Base-by-base conservation (phyloP, 2,797 vertebrate species). In the Acomys russatus region DNA sequence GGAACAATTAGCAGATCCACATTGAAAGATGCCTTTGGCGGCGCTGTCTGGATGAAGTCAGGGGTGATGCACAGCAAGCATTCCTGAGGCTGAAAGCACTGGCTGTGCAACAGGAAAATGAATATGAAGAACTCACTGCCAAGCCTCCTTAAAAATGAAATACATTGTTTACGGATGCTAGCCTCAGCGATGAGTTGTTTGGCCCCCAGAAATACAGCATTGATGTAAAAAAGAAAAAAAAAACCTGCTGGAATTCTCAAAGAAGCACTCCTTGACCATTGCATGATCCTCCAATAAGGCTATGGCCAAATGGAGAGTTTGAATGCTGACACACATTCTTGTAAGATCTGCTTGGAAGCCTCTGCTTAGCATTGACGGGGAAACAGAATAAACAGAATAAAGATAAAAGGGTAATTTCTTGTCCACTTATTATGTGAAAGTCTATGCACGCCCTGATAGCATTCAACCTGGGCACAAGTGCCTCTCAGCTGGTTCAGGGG, bases 341-440 rank as follows among this genome's bases (percentile, higher is more conserved):
- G 78, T 85, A 94, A 96, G 95, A 94, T 68, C 15, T 22, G 56
- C 17, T 35, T 20, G 18, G 7, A 28, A 51, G 49, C 80, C 54
- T 90, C 70, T 73, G 77, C 56, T 95, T 66, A 92, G 18, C 76
- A 95, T 95, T 94, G 98, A 87, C 97, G 96, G 7, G 12, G 9
- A 93, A 98, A 83, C 74, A 82, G 33, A 98, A 90, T 83, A 88
- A 78, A 79, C 92, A 80, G n/a, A 98, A 90, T 80, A 88, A 78
- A 80, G 94, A 94, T 93, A 96, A 95, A 98, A 97, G 64, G 51
- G 49, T 94, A 96, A 78, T 90, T 95, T 90, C 20, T 93, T 82
- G 44, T 94, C 77, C 23, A 77, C 94, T 85, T 80, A 84, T 68
- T 22, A 84, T 11, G 64, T 11, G 85, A 56, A 17, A 35, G 4